Conservation (phyloP, 1,140 invertebrate species). For the Cotesia vestalis region DNA sequence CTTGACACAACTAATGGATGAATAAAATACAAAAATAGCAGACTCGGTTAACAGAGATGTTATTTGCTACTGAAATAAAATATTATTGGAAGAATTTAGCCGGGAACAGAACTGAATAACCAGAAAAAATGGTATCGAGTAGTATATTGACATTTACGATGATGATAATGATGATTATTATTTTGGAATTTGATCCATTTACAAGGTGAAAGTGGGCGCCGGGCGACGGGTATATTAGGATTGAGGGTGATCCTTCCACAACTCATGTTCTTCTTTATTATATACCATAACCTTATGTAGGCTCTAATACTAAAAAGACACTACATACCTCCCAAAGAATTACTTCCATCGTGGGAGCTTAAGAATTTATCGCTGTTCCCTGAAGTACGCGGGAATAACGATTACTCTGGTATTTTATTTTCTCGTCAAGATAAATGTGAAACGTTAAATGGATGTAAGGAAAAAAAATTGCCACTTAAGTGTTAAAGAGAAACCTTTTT, state of each 20-base stretch:
- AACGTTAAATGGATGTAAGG: neutral
- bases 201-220: neutral
- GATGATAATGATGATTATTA: neutral
- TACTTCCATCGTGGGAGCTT: slow-evolving; percentile 42
- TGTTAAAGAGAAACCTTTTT: neutral
- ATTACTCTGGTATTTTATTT: slow-evolving; percentile 25
- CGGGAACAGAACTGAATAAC: too few relatives aligned
- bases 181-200: neutral
- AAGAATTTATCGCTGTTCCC: slow-evolving; percentile 42
- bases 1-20: neutral
- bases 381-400: slow-evolving; percentile 43
- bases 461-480: slow-evolving; percentile 5
- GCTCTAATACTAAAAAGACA: neutral
- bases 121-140: too few relatives aligned
- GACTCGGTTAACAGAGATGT: too few relatives aligned
- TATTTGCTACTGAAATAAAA: too few relatives aligned
- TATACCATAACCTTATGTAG: slow-evolving; percentile 9
- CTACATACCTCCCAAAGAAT: slow-evolving; percentile 35
- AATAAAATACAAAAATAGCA: too few relatives aligned
- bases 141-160: slow-evolving; percentile 7
- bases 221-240: slow-evolving; percentile 6
- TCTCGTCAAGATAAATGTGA: slow-evolving; percentile 10
- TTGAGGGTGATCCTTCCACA: slow-evolving; percentile 15
- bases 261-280: neutral
- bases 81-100: too few relatives aligned